Base-by-base conservation (phyloP, 2,113 vertebrate species). In the Misgurnus mizolepis region DNA sequence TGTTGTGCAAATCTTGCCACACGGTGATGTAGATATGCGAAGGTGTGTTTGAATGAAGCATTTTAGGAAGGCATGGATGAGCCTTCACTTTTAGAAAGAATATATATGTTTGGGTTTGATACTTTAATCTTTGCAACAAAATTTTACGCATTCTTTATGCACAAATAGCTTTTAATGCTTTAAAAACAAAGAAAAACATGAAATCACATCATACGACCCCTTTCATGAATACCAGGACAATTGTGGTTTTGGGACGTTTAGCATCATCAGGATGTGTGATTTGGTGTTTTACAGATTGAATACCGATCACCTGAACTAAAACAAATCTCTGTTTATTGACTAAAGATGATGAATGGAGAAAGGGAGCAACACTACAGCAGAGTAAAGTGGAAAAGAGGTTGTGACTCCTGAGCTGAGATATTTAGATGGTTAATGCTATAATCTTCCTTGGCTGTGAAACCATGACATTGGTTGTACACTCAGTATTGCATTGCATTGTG, bases 391-490 rank as follows among this genome's bases (percentile, higher is more conserved):
- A 43, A 55, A 49, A 17, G 34, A 34, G 55, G 50, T 41, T 43
- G 80, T 10, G 15, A 53, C 34, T 61, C 49, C n/a, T 27, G 9
- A 65, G 34, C 11, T 22, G 75, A 80, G 82, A 77, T 18, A 68
- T 79, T 88, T 85, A 81, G 40, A 79, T 60, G 80, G 87, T 82
- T 84, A 88, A 86, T 43, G 82, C 60, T 53, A 50, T 90, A 91
- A 91, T 89, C 86, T 80, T 60, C 80, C 53, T 78, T 88, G 89
- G 86, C 88, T 80, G 79, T 82, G 75, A 80, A 78, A 50, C 73
- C 83, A 89, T 88, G 1, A 34, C 27, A 34, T 34, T 34, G 27
- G 27, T 34, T 34, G 27, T 34, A 34, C 27, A 34, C 27, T 34
- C 27, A 34, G 27, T 34, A 45, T 34, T 34, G 27, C 27, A 34